Base-by-base conservation (phyloP, 2,113 vertebrate species). In the Bufo bufo region DNA sequence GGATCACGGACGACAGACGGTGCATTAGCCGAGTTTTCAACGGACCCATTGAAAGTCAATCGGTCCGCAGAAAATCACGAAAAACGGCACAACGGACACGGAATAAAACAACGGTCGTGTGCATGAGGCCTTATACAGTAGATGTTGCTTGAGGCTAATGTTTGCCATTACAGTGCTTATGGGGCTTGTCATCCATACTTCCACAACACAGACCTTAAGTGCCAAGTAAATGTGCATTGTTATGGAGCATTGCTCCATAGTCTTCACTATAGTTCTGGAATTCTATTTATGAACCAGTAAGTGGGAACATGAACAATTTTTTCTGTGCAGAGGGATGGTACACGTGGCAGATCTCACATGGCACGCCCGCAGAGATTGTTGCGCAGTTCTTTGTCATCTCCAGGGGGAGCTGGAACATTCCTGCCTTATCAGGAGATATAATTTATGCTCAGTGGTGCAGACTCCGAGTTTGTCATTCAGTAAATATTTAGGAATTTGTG, bases 361-460 rank as follows among this genome's bases (percentile, higher is more conserved):
- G n/a, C 8, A 19, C 20, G 20, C 10, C 58, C 43, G 66, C 33
- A 71, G 12, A 71, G 4, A n/a, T 20, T 83, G 17, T 83, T n/a
- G 49, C 80, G 20, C 33, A 47, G 43, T 13, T 33, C 47, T 71
- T 56, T 47, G 49, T 84, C n/a, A 17, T 56, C 65, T 10, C 82
- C 23, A n/a, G 7, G n/a, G 50, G 19, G 45, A 69, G 17, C 20
- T 17, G 20, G n/a, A 33, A 50, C 45, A 84, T 84, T 84, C 82
- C 52, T 54, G n/a, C 20, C 66, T 84, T 84, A 72, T 84, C 66
- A 4, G 47, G 13, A 74, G 66, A 84, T 52, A 16, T 56, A 56
- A 84, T 50, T 52, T 84, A 49, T 52, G 61, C 54, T 72, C 82
- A 56, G 43, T 69, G 69, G n/a, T 12, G 9, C n/a, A 69, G 20